phyloP scores from a whole-genome alignment of 2,113 vertebrate genomes.

The Laticauda colubrina region DNA sequence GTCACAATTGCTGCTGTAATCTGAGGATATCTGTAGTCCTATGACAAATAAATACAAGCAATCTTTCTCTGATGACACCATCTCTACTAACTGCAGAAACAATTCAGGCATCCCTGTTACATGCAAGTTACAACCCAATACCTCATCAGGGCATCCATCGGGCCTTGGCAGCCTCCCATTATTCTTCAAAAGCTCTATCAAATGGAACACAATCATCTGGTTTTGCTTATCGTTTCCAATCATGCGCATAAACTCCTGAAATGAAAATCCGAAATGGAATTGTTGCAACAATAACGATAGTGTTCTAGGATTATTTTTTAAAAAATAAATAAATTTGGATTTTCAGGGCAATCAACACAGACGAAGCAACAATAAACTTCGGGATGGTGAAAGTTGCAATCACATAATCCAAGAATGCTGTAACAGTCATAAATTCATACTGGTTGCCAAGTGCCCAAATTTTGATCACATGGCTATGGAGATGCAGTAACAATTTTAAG shows the following conservation, averaged over 20 bases:
- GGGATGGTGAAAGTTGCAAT: not conserved
- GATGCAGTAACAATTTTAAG: not conserved
- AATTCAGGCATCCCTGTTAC: not conserved
- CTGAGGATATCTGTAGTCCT: not conserved
- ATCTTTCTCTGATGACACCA: too few relatives aligned
- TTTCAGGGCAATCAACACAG: not conserved
- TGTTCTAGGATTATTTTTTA: not conserved
- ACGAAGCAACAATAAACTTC: not conserved
- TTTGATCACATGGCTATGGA: not conserved
- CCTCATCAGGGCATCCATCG: conserved; percentile 86
- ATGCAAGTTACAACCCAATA: conserved; percentile 49
- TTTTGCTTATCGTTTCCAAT: conserved; percentile 97
- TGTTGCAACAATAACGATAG: not conserved
- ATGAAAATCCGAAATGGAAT: conserved; percentile 20
- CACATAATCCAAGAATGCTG: not conserved
- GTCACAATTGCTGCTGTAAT: not conserved
- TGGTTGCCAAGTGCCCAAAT: not conserved
- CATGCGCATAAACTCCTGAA: conserved; percentile 95
- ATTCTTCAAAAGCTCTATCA: conserved; percentile 91
- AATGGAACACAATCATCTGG: conserved; percentile 97
- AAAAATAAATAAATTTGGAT: not conserved
- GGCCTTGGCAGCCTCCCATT: conserved; percentile 85
- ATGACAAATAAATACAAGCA: not conserved
- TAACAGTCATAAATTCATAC: not conserved
- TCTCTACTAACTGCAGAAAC: not conserved